Conservation (phyloP, 2,113 vertebrate species). For the Phalacrocorax brasilianus region DNA sequence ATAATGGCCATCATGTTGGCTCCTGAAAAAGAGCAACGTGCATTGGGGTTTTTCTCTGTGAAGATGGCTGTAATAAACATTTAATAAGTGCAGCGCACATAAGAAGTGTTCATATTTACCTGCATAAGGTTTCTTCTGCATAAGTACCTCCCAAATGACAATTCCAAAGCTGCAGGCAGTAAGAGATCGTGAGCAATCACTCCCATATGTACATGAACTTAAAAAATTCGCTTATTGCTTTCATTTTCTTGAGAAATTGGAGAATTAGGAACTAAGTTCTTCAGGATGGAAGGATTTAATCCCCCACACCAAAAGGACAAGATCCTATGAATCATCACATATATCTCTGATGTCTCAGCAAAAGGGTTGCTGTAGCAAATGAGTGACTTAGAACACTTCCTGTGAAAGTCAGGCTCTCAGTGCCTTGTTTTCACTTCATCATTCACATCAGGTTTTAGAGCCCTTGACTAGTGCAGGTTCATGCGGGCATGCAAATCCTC, state of each 20-base stretch:
- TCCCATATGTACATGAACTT: neutral
- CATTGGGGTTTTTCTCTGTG: neutral
- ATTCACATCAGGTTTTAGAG: neutral
- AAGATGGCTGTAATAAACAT: neutral
- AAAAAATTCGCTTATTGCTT: neutral
- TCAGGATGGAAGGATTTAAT: neutral
- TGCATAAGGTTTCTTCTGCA: slow-evolving; percentile 84
- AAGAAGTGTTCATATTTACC: slow-evolving; percentile 58
- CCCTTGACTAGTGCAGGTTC: neutral
- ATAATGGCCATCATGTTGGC: slow-evolving; percentile 80
- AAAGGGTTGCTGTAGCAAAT: neutral
- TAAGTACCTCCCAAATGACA: slow-evolving; percentile 87
- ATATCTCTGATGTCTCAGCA: neutral
- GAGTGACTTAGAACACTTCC: neutral
- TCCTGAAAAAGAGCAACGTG: slow-evolving; percentile 45
- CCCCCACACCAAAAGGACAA: neutral
- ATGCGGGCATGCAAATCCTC: neutral
- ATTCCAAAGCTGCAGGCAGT: slow-evolving; percentile 80
- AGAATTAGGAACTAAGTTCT: neutral
- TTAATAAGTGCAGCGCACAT: neutral
- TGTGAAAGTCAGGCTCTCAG: neutral
- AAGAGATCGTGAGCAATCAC: neutral
- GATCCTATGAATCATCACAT: neutral
- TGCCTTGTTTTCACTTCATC: neutral
- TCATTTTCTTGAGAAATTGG: neutral